A percentile compares a stretch with the other conserved stretches of the same genome.
Conservation (phyloP, 2,113 vertebrate species). For the Python bivittatus region DNA sequence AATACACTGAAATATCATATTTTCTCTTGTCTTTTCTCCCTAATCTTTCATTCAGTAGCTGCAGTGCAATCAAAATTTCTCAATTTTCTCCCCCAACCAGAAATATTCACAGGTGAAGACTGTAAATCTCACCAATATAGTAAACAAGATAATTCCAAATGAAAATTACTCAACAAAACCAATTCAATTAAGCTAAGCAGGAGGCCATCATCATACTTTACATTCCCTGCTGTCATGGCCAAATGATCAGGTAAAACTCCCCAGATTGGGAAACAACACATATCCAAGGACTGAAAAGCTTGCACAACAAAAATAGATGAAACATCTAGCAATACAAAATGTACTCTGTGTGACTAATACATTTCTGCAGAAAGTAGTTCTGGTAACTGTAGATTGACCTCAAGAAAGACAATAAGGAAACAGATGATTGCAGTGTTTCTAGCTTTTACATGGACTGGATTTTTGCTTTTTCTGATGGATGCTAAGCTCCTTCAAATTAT, state of each 20-base stretch:
- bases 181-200: conserved; percentile 30
- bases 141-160: conserved; percentile 36
- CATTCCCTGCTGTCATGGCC: conserved; percentile 43
- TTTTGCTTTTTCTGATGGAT: neutral
- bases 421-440: conserved; percentile 28
- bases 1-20: neutral
- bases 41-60: conserved; percentile 2
- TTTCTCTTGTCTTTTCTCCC: neutral
- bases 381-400: neutral
- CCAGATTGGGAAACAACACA: conserved; percentile 1
- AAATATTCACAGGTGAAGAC: neutral
- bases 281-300: neutral
- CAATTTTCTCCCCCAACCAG: neutral
- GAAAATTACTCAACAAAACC: conserved; percentile 55
- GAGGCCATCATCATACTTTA: conserved; percentile 42
- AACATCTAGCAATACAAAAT: neutral
- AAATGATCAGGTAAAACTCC: conserved; percentile 6
- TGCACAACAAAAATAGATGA: conserved; percentile 3
- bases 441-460: neutral
- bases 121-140: conserved; percentile 42
- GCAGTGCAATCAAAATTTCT: accelerated
- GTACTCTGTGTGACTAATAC: neutral
- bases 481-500: neutral
- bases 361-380: neutral
- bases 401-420: conserved; percentile 6